phyloP scores from a whole-genome alignment of 2,113 vertebrate genomes.

The Aviceda subcristata region DNA sequence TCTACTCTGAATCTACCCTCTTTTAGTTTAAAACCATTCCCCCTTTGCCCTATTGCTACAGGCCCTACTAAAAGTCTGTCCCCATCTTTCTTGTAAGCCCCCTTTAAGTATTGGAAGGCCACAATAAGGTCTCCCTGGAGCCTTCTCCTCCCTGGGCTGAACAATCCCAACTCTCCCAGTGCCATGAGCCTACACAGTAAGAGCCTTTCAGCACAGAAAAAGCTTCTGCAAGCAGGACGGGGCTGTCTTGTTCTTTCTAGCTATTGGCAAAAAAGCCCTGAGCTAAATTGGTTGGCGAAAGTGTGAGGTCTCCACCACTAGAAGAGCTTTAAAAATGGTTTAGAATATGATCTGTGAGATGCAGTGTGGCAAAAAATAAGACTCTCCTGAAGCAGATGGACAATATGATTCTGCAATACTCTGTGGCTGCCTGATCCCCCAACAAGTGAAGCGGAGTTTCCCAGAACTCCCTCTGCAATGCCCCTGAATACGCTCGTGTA shows the following conservation, averaged over 20 bases:
- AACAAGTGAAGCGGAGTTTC: neutral
- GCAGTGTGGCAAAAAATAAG: neutral
- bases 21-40: neutral
- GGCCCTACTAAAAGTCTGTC: neutral
- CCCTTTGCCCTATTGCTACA: accelerated
- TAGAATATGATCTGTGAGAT: neutral
- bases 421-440: neutral
- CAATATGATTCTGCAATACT: neutral
- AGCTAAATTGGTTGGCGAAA: neutral
- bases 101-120: neutral
- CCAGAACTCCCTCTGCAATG: neutral
- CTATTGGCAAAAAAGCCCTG: neutral
- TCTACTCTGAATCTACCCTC: neutral
- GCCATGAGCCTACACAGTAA: neutral
- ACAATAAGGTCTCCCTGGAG: accelerated
- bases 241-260: neutral
- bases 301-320: neutral
- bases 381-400: neutral
- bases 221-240: neutral
- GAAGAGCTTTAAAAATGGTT: neutral
- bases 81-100: neutral
- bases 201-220: neutral
- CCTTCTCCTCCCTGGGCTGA: neutral
- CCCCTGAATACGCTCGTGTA: accelerated
- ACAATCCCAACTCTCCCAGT: neutral